Percentiles rank a stretch among this genome's conserved stretches.
Conservation (phyloP, 2,113 vertebrate genomes). For the Cacatua alba region DNA sequence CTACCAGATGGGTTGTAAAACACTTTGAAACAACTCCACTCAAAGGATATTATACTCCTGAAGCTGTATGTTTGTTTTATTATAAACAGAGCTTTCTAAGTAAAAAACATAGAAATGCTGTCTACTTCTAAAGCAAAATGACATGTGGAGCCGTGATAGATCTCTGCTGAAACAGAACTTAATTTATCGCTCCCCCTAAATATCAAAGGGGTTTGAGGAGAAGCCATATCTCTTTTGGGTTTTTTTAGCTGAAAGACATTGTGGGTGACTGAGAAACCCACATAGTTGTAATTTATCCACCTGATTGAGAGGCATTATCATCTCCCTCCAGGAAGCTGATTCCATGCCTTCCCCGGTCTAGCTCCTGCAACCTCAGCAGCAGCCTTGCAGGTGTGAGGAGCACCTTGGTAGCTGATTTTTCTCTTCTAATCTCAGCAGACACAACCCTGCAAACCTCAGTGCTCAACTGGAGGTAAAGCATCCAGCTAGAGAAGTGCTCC, state of each 20-base stretch:
- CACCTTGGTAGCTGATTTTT: background rate
- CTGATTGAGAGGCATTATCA: background rate
- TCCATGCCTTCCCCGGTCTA: background rate
- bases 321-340: background rate
- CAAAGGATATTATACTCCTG: constrained; percentile 46
- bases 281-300: background rate
- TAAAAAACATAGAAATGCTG: constrained; percentile 26
- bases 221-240: background rate
- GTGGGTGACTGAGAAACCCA: background rate
- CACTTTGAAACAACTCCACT: constrained; percentile 70
- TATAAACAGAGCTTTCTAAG: constrained; percentile 52
- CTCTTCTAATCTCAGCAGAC: background rate
- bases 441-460: background rate
- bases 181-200: background rate
- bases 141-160: background rate
- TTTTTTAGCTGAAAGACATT: background rate
- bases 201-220: constrained; percentile 24
- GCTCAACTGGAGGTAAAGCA: background rate
- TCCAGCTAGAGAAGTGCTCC: background rate
- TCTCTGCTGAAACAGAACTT: constrained; percentile 14
- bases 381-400: background rate
- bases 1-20: constrained; percentile 76
- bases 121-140: constrained; percentile 23
- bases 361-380: background rate
- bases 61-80: constrained; percentile 56